Percentiles rank a stretch among this genome's conserved stretches.
Evolutionary conservation across 2,888 invertebrate genomes (phyloP).

Genomic region (Nephrotoma appendiculata): DNA sequence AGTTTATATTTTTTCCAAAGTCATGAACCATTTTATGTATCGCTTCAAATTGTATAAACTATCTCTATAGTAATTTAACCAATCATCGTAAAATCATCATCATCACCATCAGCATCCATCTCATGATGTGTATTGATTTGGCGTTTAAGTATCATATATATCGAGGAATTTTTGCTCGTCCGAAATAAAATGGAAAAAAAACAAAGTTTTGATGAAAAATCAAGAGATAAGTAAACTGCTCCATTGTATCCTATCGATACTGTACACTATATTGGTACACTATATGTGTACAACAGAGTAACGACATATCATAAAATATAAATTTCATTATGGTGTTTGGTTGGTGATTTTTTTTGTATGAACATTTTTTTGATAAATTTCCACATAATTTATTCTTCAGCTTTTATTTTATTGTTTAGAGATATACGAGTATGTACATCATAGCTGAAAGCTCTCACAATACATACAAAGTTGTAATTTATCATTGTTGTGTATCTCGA

Average conservation of each 20-base stretch:
- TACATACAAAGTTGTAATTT: neutral
- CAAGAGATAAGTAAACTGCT: neutral
- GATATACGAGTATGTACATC: neutral
- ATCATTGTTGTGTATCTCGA: neutral
- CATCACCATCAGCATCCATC: neutral
- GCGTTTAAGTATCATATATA: neutral
- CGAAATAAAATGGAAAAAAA: neutral
- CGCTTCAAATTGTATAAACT: no score
- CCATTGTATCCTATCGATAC: neutral
- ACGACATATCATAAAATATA: neutral
- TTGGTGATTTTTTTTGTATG: neutral
- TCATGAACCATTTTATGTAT: no score
- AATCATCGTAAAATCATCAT: neutral
- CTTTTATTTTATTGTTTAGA: neutral
- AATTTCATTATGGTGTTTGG: neutral
- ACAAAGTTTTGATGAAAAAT: neutral
- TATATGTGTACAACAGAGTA: neutral
- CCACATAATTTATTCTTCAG: neutral
- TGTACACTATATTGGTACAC: neutral
- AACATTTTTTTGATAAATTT: neutral
- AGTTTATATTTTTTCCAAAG: no score
- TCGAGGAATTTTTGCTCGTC: neutral
- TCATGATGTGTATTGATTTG: neutral
- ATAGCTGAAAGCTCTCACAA: neutral
- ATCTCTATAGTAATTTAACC: neutral